These are phyloP conservation scores for Psephotus haematonotus DNA, from an alignment of 2,113 vertebrate genomes.

Conservation along the genomic window DNA sequence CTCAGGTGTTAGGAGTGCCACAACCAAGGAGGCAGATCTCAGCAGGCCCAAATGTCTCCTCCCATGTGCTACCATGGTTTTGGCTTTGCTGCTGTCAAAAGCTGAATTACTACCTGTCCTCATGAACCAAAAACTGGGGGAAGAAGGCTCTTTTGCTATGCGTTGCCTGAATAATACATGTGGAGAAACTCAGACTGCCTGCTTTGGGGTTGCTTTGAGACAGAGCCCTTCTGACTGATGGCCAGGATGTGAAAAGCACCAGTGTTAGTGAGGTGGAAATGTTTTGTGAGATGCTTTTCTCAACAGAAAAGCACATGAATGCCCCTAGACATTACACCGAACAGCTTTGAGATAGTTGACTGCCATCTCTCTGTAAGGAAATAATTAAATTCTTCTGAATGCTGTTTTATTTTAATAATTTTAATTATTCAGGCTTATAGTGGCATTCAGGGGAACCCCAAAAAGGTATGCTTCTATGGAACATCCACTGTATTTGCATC, in stretches of 20 bases:
- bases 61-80: not conserved
- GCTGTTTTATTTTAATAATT: not conserved
- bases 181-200: not conserved
- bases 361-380: not conserved
- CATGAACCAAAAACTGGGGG: not conserved
- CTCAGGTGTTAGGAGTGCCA: not conserved
- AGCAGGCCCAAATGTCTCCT: not conserved
- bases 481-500: not conserved
- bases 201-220: not conserved
- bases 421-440: not conserved
- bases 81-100: not conserved
- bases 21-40: not conserved
- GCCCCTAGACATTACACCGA: not conserved
- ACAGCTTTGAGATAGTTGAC: not conserved
- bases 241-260: not conserved
- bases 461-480: not conserved
- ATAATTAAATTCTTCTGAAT: not conserved
- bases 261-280: not conserved
- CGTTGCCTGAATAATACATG: fast-evolving
- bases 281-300: not conserved
- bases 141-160: fast-evolving
- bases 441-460: not conserved
- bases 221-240: not conserved
- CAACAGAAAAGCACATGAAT: not conserved
- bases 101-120: not conserved